Evolutionary conservation across 2,797 vertebrate species (phyloP), one percentile per base, ranked within the genome.

Genomic region (Poecilia gillii): DNA sequence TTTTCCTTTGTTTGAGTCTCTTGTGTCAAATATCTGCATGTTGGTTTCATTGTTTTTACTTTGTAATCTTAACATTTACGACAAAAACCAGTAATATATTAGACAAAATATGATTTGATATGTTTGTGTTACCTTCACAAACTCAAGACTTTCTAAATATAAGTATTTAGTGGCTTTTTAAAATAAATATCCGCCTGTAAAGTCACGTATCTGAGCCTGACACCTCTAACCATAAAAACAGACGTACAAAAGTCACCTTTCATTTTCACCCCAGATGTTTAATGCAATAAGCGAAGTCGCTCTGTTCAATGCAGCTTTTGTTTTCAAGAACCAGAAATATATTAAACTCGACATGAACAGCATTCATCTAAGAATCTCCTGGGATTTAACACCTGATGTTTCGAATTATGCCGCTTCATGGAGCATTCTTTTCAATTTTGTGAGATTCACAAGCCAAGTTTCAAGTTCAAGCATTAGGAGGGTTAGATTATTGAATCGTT

Each of bases 281-380:
- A 46, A 25, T 47, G 74, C 57, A 75, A 47, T 23, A 46, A 75
- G 73, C 4, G 1, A 28, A 62, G 5, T 47, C 43, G 57, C 57
- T 64, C 43, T 47, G 13, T 47, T 75, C 41, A 75, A 75, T 11
- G 36, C 28, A 64, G 57, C 28, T 41, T 74, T 18, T 55, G 33
- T 25, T 62, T 31, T 16, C 13, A 16, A 28, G 53, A 74, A 57
- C 51, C 55, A 28, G 46, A 75, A 75, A 75, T 7, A 59, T 8
- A 41, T 59, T n/a, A 39, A 25, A 23, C 23, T 75, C 47, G 18
- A 75, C 31, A 47, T 47, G 1, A 36, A 47, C 12, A 23, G 64
- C 57, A 25, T 36, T 75, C 20, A 33, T 75, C 57, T 36, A 31
- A 75, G 59, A 75, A 75, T 47, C 20, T 64, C 28, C 43, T 13